These are phyloP conservation scores for Bradypodion ventrale DNA, from an alignment of 2,797 vertebrate genomes.

Conservation along the genomic window DNA sequence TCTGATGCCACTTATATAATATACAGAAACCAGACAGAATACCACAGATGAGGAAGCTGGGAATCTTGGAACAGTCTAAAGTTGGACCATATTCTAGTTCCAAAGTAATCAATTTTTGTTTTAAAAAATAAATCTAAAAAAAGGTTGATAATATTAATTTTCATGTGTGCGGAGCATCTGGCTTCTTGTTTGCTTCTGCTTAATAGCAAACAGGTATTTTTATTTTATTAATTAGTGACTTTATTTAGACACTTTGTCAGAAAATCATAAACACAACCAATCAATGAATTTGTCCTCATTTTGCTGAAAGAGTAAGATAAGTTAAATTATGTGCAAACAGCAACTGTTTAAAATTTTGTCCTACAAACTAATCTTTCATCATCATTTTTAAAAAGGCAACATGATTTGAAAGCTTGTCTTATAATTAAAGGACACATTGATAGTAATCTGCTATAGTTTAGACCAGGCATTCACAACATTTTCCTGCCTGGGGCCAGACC, in stretches of 20 bases:
- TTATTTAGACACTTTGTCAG: background rate
- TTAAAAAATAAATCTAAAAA: background rate
- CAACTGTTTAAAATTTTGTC: background rate
- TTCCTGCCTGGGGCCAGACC: too few species aligned
- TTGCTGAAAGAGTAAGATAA: background rate
- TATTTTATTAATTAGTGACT: conserved; percentile 2
- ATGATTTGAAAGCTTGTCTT: background rate
- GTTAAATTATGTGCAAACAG: background rate
- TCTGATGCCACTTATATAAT: background rate
- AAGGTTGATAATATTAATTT: conserved; percentile 5
- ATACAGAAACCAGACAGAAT: too few species aligned
- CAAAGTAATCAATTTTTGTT: conserved; percentile 12
- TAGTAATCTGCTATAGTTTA: background rate
- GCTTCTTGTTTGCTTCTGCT: background rate
- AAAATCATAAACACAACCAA: background rate
- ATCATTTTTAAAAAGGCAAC: background rate
- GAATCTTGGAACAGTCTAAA: background rate
- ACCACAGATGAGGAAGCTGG: background rate
- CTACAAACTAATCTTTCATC: background rate
- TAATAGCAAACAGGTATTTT: conserved; percentile 21
- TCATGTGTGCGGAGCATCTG: background rate
- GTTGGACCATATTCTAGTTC: background rate
- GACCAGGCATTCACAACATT: too few species aligned
- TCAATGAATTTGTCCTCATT: background rate
- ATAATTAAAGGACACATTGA: background rate